Percentiles rank a stretch among this genome's conserved stretches.
Conservation (phyloP, 2,797 vertebrate species). For the Pitangus sulphuratus region DNA sequence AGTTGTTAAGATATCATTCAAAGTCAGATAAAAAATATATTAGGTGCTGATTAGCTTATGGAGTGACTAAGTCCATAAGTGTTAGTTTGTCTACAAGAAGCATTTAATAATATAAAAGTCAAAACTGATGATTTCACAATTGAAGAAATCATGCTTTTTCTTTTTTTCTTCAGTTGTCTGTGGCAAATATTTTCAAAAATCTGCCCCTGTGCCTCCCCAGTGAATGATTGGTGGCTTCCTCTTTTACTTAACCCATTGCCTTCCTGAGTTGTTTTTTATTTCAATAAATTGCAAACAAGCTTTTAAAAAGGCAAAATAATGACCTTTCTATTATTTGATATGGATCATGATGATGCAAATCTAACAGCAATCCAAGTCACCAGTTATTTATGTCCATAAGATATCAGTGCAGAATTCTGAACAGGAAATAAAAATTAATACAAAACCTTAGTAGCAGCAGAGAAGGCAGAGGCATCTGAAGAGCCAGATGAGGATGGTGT, state of each 20-base stretch:
- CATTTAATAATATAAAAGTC: constrained; percentile 10
- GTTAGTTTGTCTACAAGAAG: constrained; percentile 34
- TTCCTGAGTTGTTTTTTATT: neutral
- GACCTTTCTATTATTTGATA: neutral
- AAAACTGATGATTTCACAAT: neutral
- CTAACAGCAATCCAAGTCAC: neutral
- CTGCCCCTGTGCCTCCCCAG: neutral
- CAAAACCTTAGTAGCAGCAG: neutral
- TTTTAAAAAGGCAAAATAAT: neutral
- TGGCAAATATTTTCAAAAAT: neutral
- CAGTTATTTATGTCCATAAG: neutral
- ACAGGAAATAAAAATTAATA: neutral
- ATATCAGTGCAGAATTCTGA: neutral
- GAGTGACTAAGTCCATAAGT: constrained; percentile 29
- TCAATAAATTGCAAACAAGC: neutral
- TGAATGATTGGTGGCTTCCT: neutral
- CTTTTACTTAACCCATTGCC: neutral
- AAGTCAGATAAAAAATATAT: constrained; percentile 18
- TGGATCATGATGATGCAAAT: neutral
- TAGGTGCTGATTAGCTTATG: constrained; percentile 33
- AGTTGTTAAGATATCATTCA: constrained; percentile 48
- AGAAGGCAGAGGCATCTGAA: neutral
- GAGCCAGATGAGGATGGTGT: neutral
- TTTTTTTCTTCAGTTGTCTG: neutral
- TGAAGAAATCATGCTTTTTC: neutral